Conservation (phyloP, 2,888 invertebrate species). For the Seladonia tumulorum region DNA sequence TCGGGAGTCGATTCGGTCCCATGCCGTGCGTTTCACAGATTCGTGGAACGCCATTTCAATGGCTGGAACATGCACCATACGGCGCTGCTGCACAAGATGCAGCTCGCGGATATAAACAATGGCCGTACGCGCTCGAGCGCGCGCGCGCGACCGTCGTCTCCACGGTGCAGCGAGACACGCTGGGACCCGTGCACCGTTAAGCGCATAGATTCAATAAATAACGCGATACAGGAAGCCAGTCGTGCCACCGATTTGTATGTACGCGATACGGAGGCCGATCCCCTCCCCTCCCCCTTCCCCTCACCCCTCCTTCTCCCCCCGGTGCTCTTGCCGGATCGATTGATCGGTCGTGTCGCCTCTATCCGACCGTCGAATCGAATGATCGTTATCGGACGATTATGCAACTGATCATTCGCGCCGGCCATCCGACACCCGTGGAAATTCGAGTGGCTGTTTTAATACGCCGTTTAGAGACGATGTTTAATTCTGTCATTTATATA, state of each 20-base stretch:
- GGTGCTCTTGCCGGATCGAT: conserved; percentile 35
- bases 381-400: conserved; percentile 51
- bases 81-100: conserved; percentile 44
- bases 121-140: conserved; percentile 33
- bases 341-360: conserved; percentile 36
- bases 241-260: conserved; percentile 72
- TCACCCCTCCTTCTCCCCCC: too few relatives aligned
- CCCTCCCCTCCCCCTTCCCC: background rate
- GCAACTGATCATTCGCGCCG: conserved; percentile 11
- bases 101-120: conserved; percentile 68
- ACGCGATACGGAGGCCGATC: conserved; percentile 47
- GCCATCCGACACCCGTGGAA: background rate
- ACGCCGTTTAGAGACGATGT: background rate
- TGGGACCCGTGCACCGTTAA: conserved; percentile 76
- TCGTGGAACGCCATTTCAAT: conserved; percentile 41
- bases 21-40: conserved; percentile 42
- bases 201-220: conserved; percentile 76
- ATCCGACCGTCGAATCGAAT: conserved; percentile 39
- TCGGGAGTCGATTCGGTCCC: conserved; percentile 13
- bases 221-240: conserved; percentile 72
- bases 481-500: conserved; percentile 1
- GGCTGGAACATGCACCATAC: conserved; percentile 51
- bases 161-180: conserved; percentile 42
- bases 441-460: background rate
- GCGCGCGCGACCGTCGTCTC: conserved; percentile 48